Conservation (phyloP, 2,113 vertebrate genomes). For the Campylomormyrus numenius region DNA sequence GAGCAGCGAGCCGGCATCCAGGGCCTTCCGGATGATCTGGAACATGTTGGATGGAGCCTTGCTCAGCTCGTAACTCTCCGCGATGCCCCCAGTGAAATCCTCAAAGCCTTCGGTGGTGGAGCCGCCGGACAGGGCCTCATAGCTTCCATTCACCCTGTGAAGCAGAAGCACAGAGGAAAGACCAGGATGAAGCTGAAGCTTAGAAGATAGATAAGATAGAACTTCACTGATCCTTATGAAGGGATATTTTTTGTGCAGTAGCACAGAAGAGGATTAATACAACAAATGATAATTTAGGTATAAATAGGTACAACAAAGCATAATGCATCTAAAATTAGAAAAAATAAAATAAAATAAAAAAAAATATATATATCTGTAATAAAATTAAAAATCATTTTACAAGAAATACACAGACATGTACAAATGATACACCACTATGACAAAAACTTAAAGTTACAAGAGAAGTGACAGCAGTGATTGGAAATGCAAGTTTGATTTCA, state of each 20-base stretch:
- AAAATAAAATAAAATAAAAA: too few species aligned
- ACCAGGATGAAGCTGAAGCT: background rate
- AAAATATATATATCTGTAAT: background rate
- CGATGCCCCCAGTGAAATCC: conserved; percentile 74
- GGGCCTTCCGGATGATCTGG: conserved; percentile 34
- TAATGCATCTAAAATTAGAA: background rate
- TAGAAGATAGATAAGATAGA: background rate
- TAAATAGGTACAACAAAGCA: background rate
- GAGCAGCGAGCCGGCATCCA: conserved; percentile 29
- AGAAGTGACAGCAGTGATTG: background rate
- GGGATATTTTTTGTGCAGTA: background rate
- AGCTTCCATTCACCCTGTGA: conserved; percentile 65
- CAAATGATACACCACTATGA: background rate
- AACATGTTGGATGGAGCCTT: conserved; percentile 25
- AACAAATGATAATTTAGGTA: background rate
- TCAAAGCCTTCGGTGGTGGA: conserved; percentile 73
- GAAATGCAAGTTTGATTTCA: background rate
- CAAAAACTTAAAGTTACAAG: background rate
- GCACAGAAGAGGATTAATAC: background rate
- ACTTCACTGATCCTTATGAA: background rate
- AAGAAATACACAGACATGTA: background rate
- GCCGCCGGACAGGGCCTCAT: conserved; percentile 70
- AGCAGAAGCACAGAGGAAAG: background rate
- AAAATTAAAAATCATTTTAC: background rate
- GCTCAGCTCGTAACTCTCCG: conserved; percentile 66